phyloP scores from a whole-genome alignment of 2,888 invertebrate species.

The Noctua fimbriata region DNA sequence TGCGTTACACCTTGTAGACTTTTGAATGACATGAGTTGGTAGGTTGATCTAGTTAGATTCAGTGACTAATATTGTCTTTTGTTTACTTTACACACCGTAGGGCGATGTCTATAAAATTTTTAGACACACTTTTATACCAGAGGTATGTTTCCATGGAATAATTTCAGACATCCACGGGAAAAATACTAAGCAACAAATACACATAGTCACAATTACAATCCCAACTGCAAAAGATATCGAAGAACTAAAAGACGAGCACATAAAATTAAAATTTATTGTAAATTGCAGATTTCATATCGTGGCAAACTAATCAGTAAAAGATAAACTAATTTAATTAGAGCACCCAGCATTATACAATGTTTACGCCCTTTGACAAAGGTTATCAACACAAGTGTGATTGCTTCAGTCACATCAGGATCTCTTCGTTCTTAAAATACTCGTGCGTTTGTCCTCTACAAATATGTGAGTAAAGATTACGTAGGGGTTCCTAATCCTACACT shows the following conservation, averaged over 20 bases:
- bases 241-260: background rate
- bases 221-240: too few relatives aligned
- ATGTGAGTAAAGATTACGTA: conserved; percentile 5
- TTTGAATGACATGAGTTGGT: background rate
- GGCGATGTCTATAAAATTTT: too few relatives aligned
- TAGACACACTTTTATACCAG: too few relatives aligned
- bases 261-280: background rate
- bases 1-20: background rate
- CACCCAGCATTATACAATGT: conserved; percentile 13
- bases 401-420: conserved; percentile 3
- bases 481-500: background rate
- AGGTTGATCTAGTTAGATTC: background rate
- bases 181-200: background rate
- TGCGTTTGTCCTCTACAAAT: conserved; percentile 35
- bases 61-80: background rate
- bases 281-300: background rate
- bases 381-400: conserved; percentile 45
- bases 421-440: conserved; percentile 11
- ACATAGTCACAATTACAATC: background rate
- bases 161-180: background rate
- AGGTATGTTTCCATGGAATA: too few relatives aligned
- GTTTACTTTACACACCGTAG: background rate
- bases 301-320: conserved; percentile 14
- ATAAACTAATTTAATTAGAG: conserved; percentile 48
- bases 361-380: conserved; percentile 28